Percentiles rank a stretch among this genome's conserved stretches.
Evolutionary conservation across 2,113 vertebrate genomes (phyloP).

Genomic region (Pelmatolapia mariae): DNA sequence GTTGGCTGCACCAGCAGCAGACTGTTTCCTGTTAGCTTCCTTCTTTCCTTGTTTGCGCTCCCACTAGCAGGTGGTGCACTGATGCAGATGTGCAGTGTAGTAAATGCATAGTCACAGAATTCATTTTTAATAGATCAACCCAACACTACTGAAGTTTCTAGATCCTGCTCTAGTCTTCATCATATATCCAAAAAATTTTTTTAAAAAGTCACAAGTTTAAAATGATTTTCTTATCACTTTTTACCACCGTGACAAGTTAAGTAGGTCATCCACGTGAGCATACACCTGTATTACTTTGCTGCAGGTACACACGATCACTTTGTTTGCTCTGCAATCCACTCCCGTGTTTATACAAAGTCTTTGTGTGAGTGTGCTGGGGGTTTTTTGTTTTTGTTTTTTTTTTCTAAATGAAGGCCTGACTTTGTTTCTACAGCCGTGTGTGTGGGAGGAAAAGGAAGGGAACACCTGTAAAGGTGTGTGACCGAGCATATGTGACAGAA

Average conservation of each 20-base stretch:
- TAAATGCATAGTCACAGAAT: background rate
- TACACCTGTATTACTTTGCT: background rate
- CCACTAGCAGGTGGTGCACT: background rate
- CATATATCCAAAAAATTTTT: accelerated
- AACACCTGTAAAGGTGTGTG: constrained; percentile 76
- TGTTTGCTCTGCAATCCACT: background rate
- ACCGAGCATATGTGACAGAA: constrained; percentile 73
- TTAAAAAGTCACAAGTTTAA: background rate
- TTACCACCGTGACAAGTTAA: background rate
- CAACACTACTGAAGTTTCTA: background rate
- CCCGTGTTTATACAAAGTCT: background rate
- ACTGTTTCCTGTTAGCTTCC: background rate
- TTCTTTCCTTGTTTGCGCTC: background rate
- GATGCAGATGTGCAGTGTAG: background rate
- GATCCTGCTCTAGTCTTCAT: background rate
- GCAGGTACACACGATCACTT: background rate
- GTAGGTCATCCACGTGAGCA: background rate
- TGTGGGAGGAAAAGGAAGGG: constrained; percentile 78
- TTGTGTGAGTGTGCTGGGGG: accelerated
- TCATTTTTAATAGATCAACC: background rate
- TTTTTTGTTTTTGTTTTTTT: background rate
- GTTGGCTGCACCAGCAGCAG: background rate
- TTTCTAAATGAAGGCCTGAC: background rate
- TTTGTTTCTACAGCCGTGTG: constrained; percentile 61
- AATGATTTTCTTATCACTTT: background rate